Conservation (phyloP, 1,140 invertebrate genomes). For the Diachasmimorpha longicaudata region DNA sequence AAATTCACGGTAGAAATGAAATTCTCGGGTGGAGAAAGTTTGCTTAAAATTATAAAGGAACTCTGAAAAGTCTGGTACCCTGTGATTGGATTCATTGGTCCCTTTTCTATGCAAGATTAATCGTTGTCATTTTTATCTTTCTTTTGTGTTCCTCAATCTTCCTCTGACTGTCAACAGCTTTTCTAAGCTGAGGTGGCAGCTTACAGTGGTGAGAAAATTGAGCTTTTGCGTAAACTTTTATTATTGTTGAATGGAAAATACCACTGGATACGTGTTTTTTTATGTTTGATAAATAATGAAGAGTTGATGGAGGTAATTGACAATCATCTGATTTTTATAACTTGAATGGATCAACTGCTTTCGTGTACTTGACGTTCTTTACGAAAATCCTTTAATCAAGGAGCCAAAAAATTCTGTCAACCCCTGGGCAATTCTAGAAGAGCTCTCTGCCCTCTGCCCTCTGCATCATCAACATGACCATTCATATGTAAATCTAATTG, state of each 20-base stretch:
- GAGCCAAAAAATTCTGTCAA: neutral
- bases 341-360: too few relatives aligned
- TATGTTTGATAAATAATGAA: too few relatives aligned
- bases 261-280: too few relatives aligned
- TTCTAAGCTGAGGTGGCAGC: neutral
- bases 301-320: too few relatives aligned
- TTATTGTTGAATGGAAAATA: too few relatives aligned
- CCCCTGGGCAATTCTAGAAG: neutral
- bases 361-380: neutral
- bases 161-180: neutral
- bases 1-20: conserved; percentile 12
- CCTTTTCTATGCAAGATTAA: neutral
- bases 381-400: neutral
- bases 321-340: too few relatives aligned
- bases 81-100: conserved; percentile 16
- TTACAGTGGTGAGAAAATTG: too few relatives aligned
- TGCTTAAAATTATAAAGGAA: conserved; percentile 18
- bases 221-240: too few relatives aligned
- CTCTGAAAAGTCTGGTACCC: neutral
- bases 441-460: neutral
- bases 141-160: neutral
- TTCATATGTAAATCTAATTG: conserved; percentile 30
- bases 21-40: neutral
- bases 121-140: neutral
- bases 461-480: conserved; percentile 9